Percentiles rank a stretch among this genome's conserved stretches.
phyloP scores from a whole-genome alignment of 2,113 vertebrate species.

The Psittacus erithacus region DNA sequence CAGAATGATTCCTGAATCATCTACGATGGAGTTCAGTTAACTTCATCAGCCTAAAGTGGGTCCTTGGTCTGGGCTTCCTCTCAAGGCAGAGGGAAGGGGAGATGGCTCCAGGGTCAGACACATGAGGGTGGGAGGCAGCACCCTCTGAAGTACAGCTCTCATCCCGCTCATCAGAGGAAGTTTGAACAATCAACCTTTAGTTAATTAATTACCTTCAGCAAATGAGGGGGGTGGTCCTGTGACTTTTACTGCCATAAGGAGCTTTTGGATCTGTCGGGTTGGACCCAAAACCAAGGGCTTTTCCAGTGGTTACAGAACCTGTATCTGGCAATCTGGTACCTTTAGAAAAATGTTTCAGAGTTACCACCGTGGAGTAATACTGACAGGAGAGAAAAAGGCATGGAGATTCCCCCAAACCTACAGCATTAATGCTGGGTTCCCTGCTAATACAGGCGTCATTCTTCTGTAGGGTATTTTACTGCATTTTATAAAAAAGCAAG shows the following conservation, averaged over 20 bases:
- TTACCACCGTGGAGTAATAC: not conserved
- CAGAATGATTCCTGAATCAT: not conserved
- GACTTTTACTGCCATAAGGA: not conserved
- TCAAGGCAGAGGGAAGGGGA: not conserved
- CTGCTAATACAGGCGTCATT: not conserved
- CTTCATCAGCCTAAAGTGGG: not conserved
- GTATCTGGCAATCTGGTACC: not conserved
- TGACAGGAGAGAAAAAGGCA: not conserved
- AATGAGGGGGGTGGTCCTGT: not conserved
- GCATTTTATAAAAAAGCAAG: not conserved
- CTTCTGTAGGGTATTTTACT: not conserved
- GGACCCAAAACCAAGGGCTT: not conserved
- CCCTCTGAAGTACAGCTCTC: not conserved
- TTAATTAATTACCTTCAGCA: not conserved
- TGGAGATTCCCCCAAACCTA: not conserved
- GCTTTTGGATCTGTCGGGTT: not conserved
- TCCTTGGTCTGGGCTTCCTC: not conserved
- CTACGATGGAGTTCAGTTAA: not conserved
- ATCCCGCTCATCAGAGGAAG: rapidly evolving
- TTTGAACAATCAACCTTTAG: not conserved
- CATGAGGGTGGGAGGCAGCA: not conserved
- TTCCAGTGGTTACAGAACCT: not conserved
- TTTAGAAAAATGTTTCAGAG: not conserved
- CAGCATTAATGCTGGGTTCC: not conserved
- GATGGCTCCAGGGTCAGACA: not conserved